Percentiles rank a stretch among this genome's conserved stretches.
Evolutionary conservation across 1,140 invertebrate species (phyloP).

Genomic region (Lordiphosa collinella): DNA sequence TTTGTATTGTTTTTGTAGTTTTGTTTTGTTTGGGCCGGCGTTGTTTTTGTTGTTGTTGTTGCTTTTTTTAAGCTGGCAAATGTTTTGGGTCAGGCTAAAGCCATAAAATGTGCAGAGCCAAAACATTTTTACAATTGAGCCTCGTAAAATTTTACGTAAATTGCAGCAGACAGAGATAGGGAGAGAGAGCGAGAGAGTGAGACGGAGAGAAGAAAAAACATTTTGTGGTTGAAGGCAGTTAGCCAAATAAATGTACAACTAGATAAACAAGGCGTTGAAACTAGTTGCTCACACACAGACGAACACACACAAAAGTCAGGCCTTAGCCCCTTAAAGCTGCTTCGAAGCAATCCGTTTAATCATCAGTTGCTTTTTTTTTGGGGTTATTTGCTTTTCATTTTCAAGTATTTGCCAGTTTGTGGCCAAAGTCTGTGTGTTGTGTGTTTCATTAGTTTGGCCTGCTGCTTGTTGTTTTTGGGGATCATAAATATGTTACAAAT

Average conservation of each 20-base stretch:
- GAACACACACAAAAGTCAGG: background rate
- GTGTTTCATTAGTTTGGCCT: constrained; percentile 8
- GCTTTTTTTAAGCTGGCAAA: constrained; percentile 18
- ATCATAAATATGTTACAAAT: constrained; percentile 38
- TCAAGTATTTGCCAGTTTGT: constrained; percentile 34
- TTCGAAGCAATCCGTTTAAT: constrained; percentile 13
- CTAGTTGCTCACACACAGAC: constrained; percentile 34
- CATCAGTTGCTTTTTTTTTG: constrained; percentile 15
- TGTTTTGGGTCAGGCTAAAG: constrained; percentile 36
- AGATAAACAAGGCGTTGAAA: constrained; percentile 66
- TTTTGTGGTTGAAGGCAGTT: constrained; percentile 70
- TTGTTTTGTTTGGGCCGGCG: too few relatives aligned
- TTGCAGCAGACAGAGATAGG: constrained; percentile 16
- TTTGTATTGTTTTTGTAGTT: constrained; percentile 8
- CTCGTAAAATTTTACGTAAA: constrained; percentile 60
- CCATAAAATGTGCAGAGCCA: constrained; percentile 64
- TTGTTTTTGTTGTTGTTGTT: too few relatives aligned
- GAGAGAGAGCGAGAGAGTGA: constrained; percentile 12
- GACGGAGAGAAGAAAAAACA: constrained; percentile 33
- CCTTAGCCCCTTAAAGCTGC: background rate
- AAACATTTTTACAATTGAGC: constrained; percentile 45
- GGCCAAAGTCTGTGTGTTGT: constrained; percentile 5
- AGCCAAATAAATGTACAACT: constrained; percentile 73
- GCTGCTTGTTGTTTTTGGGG: constrained; percentile 12
- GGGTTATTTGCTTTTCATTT: constrained; percentile 53